phyloP scores from a whole-genome alignment of 2,797 vertebrate species.

The Nasua narica region DNA sequence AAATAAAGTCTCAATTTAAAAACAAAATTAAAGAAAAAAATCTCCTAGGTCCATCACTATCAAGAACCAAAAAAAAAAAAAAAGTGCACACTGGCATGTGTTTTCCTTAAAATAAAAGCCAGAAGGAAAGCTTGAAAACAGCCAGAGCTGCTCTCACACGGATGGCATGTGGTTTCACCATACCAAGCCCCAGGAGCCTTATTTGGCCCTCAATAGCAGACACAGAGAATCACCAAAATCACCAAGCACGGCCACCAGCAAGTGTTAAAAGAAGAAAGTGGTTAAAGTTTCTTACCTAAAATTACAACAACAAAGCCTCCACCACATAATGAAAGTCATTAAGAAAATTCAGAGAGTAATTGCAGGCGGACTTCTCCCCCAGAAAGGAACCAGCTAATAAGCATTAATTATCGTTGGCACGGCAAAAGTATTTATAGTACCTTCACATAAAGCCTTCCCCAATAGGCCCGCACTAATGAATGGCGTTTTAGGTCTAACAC shows the following conservation, averaged over 20 bases:
- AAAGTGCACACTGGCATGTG: background rate
- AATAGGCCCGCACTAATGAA: background rate
- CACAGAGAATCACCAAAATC: background rate
- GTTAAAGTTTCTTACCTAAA: background rate
- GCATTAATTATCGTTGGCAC: background rate
- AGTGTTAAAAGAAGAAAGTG: background rate
- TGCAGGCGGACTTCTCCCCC: background rate
- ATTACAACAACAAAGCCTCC: background rate
- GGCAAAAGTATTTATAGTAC: background rate
- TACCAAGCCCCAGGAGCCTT: background rate
- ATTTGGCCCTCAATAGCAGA: background rate
- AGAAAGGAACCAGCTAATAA: slow-evolving; percentile 49
- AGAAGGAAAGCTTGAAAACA: background rate
- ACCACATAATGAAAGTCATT: slow-evolving; percentile 14
- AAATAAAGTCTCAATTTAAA: background rate
- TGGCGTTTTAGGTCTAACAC: background rate
- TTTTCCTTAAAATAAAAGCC: slow-evolving; percentile 2
- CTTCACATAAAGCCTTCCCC: slow-evolving; percentile 23
- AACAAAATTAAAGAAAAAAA: background rate
- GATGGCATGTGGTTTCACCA: background rate
- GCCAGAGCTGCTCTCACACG: background rate
- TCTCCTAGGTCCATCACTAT: background rate
- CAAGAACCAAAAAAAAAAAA: no score
- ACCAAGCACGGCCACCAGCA: background rate
- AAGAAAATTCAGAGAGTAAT: slow-evolving; percentile 9